Evolutionary conservation across 1,140 invertebrate genomes (phyloP), one percentile per base, ranked within the genome.

Genomic region (Mizuhopecten yessoensis): DNA sequence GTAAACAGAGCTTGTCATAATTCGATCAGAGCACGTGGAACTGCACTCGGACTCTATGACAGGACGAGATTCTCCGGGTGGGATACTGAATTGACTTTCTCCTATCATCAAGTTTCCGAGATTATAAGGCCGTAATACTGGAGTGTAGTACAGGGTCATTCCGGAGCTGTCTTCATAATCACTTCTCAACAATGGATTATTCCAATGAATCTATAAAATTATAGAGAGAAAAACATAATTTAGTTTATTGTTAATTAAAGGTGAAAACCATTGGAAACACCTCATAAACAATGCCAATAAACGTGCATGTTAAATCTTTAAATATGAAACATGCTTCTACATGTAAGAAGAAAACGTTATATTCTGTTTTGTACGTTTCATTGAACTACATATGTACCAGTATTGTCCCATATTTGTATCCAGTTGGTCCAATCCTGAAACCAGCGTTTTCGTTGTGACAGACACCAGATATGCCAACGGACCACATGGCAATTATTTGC

Each of bases 121-220:
- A 39, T 95, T 93, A 75, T 94, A 39, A 15, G 49, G 45, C 34
- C 94, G 90, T 34, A 94, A 92, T 2, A 92, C 90, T 13, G 93
- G 92, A 3, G 94, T 94, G 86, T 92, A 92, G 45, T 93, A 93
- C n/a, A 95, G 86, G 29, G 39, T 89, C 86, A 94, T 88, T 15
- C 94, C 94, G 5, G 94, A 95, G 34, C 90, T 91, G 39, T 95
- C 94, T 33, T 33, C 90, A 23, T 92, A 92, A 33, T 88, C 87
- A 0, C 49, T 75, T 11, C 86, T 29, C 33, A 86, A 36, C 23
- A 90, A 33, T 3, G 92, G 92, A 88, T 95, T 95, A 17, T 94
- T 93, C 94, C 93, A 95, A 45, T 95, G 94, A 13, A 94, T 89
- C 94, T 95, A 36, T n/a, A 17, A 45, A 45, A n/a, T n/a, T n/a